Percentiles rank a stretch among this genome's conserved stretches.
These are phyloP conservation scores for Valencia hispanica DNA, from an alignment of 2,797 vertebrate genomes.

Conservation along the genomic window DNA sequence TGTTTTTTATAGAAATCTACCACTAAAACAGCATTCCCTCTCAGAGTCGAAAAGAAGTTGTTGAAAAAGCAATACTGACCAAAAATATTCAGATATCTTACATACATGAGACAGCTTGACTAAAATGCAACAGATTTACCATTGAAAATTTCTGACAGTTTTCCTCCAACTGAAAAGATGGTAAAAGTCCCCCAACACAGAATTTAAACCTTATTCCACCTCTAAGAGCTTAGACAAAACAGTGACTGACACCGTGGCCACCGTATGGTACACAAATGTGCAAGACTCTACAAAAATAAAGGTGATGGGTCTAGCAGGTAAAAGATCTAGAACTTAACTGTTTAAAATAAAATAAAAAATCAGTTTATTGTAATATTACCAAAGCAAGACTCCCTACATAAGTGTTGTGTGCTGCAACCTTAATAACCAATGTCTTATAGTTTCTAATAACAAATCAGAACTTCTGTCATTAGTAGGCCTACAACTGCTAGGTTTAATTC, in stretches of 20 bases:
- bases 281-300: slow-evolving; percentile 66
- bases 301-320: slow-evolving; percentile 19
- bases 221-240: slow-evolving; percentile 65
- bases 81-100: slow-evolving; percentile 79
- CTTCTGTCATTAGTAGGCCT: background rate
- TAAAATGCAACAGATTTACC: slow-evolving; percentile 90
- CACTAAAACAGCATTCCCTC: slow-evolving; percentile 90
- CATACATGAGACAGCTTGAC: slow-evolving; percentile 87
- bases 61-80: slow-evolving; percentile 62
- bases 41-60: slow-evolving; percentile 72
- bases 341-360: too few relatives aligned
- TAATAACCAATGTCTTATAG: background rate
- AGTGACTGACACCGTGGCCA: slow-evolving; percentile 53
- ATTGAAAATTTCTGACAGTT: slow-evolving; percentile 85
- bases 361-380: slow-evolving; percentile 8
- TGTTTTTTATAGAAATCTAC: slow-evolving; percentile 89
- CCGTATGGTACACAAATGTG: slow-evolving; percentile 74
- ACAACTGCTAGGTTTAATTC: background rate
- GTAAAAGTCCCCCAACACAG: slow-evolving; percentile 52
- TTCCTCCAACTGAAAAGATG: slow-evolving; percentile 70
- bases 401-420: slow-evolving; percentile 22
- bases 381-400: slow-evolving; percentile 11
- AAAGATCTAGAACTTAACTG: slow-evolving; percentile 3
- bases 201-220: slow-evolving; percentile 50
- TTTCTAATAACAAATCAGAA: slow-evolving; percentile 21